Conservation (phyloP, 2,797 vertebrate species). For the Danio albolineatus region DNA sequence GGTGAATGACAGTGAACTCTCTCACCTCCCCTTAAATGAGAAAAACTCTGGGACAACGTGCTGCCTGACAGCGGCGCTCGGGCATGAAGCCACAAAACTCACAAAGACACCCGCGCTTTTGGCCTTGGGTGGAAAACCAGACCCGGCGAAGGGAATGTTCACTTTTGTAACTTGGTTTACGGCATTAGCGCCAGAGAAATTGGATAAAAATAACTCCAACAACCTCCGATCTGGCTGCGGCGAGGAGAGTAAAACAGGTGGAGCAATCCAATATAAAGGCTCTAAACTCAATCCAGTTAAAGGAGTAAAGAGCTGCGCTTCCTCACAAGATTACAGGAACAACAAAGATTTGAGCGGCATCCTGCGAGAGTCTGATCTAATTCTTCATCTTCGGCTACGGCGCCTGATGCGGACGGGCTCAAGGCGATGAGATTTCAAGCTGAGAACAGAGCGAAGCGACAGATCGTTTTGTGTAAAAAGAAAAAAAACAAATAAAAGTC, state of each 20-base stretch:
- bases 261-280: conserved; percentile 5
- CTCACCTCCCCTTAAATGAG: conserved; percentile 65
- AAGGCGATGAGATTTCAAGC: conserved; percentile 28
- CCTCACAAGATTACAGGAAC: conserved; percentile 20
- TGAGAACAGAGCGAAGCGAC: conserved; percentile 31
- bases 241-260: neutral
- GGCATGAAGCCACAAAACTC: neutral
- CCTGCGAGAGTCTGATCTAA: conserved; percentile 29
- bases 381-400: conserved; percentile 17
- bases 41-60: conserved; percentile 7
- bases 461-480: neutral
- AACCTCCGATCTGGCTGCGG: neutral
- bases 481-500: no score
- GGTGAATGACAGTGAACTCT: conserved; percentile 70
- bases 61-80: neutral
- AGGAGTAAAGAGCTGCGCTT: conserved; percentile 22
- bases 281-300: conserved; percentile 21
- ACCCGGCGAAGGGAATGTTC: conserved; percentile 3
- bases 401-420: conserved; percentile 24
- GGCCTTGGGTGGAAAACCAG: neutral
- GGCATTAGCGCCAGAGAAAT: neutral
- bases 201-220: neutral
- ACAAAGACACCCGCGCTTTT: neutral
- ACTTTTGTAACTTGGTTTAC: neutral
- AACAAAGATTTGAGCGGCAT: neutral